Conservation (phyloP, 2,888 invertebrate genomes). For the Dryococelus australis region DNA sequence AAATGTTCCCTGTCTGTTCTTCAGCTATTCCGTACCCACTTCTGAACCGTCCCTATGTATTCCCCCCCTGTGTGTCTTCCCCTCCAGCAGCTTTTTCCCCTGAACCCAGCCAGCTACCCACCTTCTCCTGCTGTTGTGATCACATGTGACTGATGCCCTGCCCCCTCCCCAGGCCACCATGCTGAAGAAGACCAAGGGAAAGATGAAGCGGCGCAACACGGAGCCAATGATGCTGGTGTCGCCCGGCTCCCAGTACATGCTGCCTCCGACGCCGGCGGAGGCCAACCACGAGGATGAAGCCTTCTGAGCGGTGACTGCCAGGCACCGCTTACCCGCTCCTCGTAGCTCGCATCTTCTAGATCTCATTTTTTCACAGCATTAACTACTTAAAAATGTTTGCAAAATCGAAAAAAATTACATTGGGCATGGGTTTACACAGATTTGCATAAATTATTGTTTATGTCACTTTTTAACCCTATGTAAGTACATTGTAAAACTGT, state of each 20-base stretch:
- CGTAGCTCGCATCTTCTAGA: not conserved
- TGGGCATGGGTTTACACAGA: constrained; percentile 45
- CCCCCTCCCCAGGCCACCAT: constrained; percentile 88
- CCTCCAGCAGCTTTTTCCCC: constrained; percentile 46
- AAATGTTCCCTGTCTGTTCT: not conserved
- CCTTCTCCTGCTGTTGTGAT: constrained; percentile 59
- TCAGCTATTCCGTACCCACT: constrained; percentile 35
- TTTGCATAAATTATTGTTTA: not conserved
- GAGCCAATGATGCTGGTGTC: constrained; percentile 77
- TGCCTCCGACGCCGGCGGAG: constrained; percentile 40
- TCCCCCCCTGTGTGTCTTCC: constrained; percentile 33
- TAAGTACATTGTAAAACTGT: constrained; percentile 43
- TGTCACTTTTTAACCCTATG: not conserved
- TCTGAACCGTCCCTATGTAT: constrained; percentile 38
- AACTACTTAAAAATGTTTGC: not conserved
- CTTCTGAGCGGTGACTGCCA: constrained; percentile 40
- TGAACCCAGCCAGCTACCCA: constrained; percentile 46
- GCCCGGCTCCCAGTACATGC: constrained; percentile 58
- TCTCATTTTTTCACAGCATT: constrained; percentile 21
- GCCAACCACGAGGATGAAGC: constrained; percentile 46
- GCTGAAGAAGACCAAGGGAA: constrained; percentile 97
- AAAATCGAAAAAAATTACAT: constrained; percentile 35
- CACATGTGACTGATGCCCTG: constrained; percentile 45
- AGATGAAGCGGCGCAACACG: constrained; percentile 96
- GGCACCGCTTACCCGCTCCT: not conserved